Percentiles rank a stretch among this genome's conserved stretches.
Conservation (phyloP, 2,113 vertebrate species). For the Silurus meridionalis region DNA sequence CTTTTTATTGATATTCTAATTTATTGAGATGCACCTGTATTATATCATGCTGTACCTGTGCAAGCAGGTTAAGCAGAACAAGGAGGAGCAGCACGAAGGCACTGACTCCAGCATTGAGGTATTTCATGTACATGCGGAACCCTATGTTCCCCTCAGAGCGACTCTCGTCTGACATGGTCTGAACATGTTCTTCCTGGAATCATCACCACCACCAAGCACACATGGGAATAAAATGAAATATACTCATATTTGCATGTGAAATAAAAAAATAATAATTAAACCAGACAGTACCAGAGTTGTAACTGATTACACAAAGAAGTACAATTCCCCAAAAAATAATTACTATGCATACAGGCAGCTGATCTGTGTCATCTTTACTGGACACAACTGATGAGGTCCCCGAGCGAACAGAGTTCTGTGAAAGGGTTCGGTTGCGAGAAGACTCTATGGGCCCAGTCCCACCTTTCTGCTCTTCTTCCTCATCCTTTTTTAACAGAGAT, state of each 20-base stretch:
- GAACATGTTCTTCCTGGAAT: slow-evolving; percentile 73
- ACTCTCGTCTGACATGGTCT: slow-evolving; percentile 78
- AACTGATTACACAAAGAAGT: slow-evolving; percentile 32
- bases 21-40: too few relatives aligned
- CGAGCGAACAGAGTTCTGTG: slow-evolving; percentile 81
- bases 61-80: slow-evolving; percentile 74
- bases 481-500: slow-evolving; percentile 85
- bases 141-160: slow-evolving; percentile 82
- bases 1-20: too few relatives aligned
- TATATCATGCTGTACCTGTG: slow-evolving; percentile 76
- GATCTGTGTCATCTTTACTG: slow-evolving; percentile 77
- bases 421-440: slow-evolving; percentile 79
- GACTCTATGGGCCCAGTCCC: slow-evolving; percentile 46
- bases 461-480: slow-evolving; percentile 70
- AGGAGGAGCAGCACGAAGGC: slow-evolving; percentile 71
- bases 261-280: not conserved
- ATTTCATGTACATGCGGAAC: slow-evolving; percentile 80
- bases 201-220: not conserved
- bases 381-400: slow-evolving; percentile 81
- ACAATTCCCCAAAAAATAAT: not conserved
- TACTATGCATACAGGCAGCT: slow-evolving; percentile 66
- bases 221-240: not conserved
- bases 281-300: not conserved
- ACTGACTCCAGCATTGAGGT: slow-evolving; percentile 82
- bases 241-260: not conserved